Percentiles rank a stretch among this genome's conserved stretches.
Conservation (phyloP, 1,140 invertebrate species). For the Oppia nitens region DNA sequence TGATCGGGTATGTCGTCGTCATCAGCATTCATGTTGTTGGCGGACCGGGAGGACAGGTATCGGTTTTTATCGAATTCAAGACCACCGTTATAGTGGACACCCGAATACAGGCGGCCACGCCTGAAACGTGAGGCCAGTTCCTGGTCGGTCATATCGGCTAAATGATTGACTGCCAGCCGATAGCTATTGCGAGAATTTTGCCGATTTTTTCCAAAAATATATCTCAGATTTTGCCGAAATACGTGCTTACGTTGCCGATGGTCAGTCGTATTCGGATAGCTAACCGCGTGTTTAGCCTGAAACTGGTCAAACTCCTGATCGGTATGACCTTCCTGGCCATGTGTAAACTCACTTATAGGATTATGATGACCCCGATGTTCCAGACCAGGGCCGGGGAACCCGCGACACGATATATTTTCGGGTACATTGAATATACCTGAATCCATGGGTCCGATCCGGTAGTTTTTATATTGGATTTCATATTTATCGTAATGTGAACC, state of each 20-base stretch:
- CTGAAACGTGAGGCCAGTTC: conserved; percentile 68
- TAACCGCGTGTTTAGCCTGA: conserved; percentile 48
- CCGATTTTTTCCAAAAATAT: conserved; percentile 67
- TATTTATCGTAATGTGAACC: conserved; percentile 95
- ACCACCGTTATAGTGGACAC: conserved; percentile 48
- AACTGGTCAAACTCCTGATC: conserved; percentile 59
- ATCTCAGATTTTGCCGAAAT: conserved; percentile 72
- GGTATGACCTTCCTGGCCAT: conserved; percentile 50
- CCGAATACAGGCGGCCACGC: conserved; percentile 47
- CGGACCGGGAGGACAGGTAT: conserved; percentile 37
- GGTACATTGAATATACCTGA: conserved; percentile 9
- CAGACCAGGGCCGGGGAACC: conserved; percentile 71
- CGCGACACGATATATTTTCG: conserved; percentile 38
- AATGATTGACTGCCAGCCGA: conserved; percentile 62
- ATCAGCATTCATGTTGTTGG: conserved; percentile 18
- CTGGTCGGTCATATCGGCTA: conserved; percentile 58
- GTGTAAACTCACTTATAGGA: conserved; percentile 79
- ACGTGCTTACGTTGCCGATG: conserved; percentile 50
- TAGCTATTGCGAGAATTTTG: conserved; percentile 47
- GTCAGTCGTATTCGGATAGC: conserved; percentile 46
- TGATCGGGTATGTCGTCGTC: conserved; percentile 39
- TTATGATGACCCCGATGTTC: conserved; percentile 43
- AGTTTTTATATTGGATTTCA: conserved; percentile 63
- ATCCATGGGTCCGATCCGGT: conserved; percentile 39
- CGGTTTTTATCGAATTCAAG: conserved; percentile 44